phyloP scores from a whole-genome alignment of 2,113 vertebrate genomes.

The Rhea pennata region DNA sequence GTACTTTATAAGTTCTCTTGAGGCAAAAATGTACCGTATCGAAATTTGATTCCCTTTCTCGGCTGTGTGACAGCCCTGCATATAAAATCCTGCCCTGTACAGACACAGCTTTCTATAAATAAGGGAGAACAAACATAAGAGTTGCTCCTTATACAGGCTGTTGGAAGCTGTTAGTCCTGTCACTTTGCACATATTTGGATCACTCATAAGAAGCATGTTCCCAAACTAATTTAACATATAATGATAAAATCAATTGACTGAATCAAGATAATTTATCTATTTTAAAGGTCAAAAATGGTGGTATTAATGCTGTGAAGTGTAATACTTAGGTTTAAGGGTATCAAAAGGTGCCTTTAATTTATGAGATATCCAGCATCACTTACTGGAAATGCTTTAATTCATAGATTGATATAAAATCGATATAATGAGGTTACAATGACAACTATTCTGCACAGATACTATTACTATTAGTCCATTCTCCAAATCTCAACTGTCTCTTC shows the following conservation, averaged over 20 bases:
- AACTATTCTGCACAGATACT: background rate
- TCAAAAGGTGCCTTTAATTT: constrained; percentile 23
- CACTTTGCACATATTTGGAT: background rate
- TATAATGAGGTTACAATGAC: background rate
- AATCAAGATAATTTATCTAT: constrained; percentile 7
- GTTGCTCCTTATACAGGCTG: background rate
- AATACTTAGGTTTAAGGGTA: background rate
- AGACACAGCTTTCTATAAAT: background rate
- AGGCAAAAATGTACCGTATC: background rate
- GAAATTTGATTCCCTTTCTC: background rate
- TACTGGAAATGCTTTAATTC: constrained; percentile 26
- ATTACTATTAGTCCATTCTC: background rate
- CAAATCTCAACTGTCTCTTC: background rate
- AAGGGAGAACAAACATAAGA: background rate
- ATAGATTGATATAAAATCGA: background rate
- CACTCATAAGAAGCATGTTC: background rate
- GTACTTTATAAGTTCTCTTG: background rate
- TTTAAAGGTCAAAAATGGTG: background rate
- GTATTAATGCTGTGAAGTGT: constrained; percentile 24
- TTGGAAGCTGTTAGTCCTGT: background rate
- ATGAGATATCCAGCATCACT: background rate
- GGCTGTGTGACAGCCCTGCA: background rate
- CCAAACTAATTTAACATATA: constrained; percentile 47
- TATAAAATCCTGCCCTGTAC: background rate
- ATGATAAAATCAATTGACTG: constrained; percentile 48